These are phyloP conservation scores for Takifugu ocellatus DNA, from an alignment of 2,797 vertebrate species.

Conservation along the genomic window DNA sequence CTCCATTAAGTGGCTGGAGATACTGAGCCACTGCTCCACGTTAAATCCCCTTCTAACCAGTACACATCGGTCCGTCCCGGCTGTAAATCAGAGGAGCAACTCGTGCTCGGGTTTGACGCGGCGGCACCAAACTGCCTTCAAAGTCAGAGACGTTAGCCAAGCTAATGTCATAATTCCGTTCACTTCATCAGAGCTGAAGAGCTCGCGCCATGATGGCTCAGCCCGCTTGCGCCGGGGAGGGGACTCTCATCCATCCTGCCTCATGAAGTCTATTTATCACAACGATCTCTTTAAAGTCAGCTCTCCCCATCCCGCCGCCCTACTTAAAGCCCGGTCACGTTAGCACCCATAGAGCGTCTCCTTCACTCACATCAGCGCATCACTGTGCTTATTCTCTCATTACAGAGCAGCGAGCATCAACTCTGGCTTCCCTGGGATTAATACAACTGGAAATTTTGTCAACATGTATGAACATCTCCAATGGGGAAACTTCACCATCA, in stretches of 20 bases:
- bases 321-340: slow-evolving; percentile 68
- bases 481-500: slow-evolving; percentile 37
- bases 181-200: slow-evolving; percentile 56
- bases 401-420: slow-evolving; percentile 48
- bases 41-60: slow-evolving; percentile 11
- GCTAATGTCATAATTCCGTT: slow-evolving; percentile 66
- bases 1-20: too few species aligned
- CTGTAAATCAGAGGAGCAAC: slow-evolving; percentile 27
- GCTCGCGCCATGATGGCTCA: slow-evolving; percentile 53
- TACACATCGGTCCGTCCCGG: slow-evolving; percentile 20
- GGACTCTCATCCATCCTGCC: slow-evolving; percentile 63
- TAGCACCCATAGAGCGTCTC: slow-evolving; percentile 46
- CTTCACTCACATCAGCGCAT: slow-evolving; percentile 52
- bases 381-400: slow-evolving; percentile 60
- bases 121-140: slow-evolving; percentile 35
- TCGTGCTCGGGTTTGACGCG: slow-evolving; percentile 25
- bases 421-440: slow-evolving; percentile 52
- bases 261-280: slow-evolving; percentile 73
- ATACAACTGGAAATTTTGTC: slow-evolving; percentile 73
- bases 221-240: slow-evolving; percentile 47
- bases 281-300: slow-evolving; percentile 65
- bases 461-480: slow-evolving; percentile 66
- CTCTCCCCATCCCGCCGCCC: slow-evolving; percentile 57
- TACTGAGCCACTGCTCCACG: too few species aligned
- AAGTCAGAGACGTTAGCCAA: slow-evolving; percentile 54